Base-by-base conservation (phyloP, 1,140 invertebrate genomes). In the Eueides isabella region DNA sequence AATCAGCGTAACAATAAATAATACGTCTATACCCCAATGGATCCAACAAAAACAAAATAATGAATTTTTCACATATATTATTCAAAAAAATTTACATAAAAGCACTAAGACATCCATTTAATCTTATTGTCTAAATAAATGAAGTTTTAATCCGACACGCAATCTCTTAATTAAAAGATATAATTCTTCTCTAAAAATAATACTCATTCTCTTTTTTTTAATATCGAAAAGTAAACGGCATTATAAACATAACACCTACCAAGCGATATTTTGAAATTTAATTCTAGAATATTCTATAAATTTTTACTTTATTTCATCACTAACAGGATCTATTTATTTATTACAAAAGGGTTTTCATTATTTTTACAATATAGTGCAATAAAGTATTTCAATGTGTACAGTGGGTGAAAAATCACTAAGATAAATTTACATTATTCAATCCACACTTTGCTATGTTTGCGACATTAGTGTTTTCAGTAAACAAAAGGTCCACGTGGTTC, bases 81-180 rank as follows among this genome's bases (percentile, higher is more conserved):
- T 91, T 92, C 88, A 92, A 93, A 93, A 93, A 93, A 92, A 92
- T 92, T 92, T 93, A 93, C 91, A 93, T 88, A 91, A 93, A 93
- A 93, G 92, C 92, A 93, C 92, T 93, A 93, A 92, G 90, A 93
- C 92, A 93, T 93, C 92, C 90, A 93, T 90, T 93, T 92, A 92
- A 92, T 84, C 92, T 93, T 93, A 93, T 93, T 91, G 87, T 92
- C 92, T 93, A 93, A 91, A 91, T 91, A 90, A 93, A 92, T 89
- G 88, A 92, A 90, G 85, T 84, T 90, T 87, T 92, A 89, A 92
- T 91, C 86, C 89, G 84, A 90, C 88, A 91, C 89, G 84, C 89
- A 92, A 92, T 87, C 85, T 89, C 88, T 92, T 92, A 90, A 90
- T 85, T 88, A 88, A 88, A 92, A 90, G 82, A 89, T 91, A 92